Base-by-base conservation (phyloP, 2,113 vertebrate genomes). In the Cyprinodon variegatus region DNA sequence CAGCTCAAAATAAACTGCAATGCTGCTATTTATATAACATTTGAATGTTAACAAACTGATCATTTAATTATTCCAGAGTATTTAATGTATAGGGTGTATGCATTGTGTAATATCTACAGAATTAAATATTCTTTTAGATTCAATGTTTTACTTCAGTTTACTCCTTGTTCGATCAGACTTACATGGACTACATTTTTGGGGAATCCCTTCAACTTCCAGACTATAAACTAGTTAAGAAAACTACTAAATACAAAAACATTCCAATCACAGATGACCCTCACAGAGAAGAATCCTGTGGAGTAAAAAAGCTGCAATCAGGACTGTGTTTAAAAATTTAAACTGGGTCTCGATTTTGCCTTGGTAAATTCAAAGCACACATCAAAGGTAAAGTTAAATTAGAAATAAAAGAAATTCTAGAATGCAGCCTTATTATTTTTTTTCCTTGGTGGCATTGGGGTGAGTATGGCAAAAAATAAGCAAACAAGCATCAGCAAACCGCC, bases 401-500 rank as follows among this genome's bases (percentile, higher is more conserved):
- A 91, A 92, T 91, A 87, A 80, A 86, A 80, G 60, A 64, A 76
- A 67, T 83, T 87, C 86, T 90, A 79, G 80, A 78, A 90, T 71
- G 74, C 71, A 68, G 60, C 11, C 41, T 13, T 60, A 40, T 40
- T 11, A 29, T 29, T 61, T 48, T 57, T 29, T 76, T 78, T 68
- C 20, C 83, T 90, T 59, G 65, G 68, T 78, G 75, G 83, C 50
- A 20, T 85, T 50, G 78, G 87, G 80, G 79, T 87, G 93, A 92
- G 92, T 92, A 92, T 74, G 86, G 76, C 37, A 63, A 64, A 84
- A 91, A 92, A 91, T 78, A 88, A 84, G 77, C 88, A 94, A 92
- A 92, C 89, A 94, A 93, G 92, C 84, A 91, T 83, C 84, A 85
- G 78, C 86, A 91, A 90, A 90, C 83, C 68, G 88, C 67, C 88